A percentile compares a stretch with the other conserved stretches of the same genome.
Conservation (phyloP, 2,888 invertebrate species). For the Seladonia tumulorum region DNA sequence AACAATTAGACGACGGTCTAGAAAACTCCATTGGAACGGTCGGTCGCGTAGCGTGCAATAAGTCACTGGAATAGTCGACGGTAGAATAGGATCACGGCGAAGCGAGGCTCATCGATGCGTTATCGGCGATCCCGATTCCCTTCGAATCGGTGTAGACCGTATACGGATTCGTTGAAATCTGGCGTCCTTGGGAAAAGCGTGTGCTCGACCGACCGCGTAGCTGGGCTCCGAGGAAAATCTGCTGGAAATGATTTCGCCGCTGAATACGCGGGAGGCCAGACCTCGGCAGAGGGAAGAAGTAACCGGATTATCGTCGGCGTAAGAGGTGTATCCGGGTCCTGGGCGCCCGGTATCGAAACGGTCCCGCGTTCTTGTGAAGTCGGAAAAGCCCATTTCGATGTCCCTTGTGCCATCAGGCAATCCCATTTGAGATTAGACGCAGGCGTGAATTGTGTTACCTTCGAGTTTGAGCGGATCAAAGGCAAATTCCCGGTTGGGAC, state of each 20-base stretch:
- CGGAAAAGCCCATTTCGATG: slow-evolving; percentile 76
- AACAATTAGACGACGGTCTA: not conserved
- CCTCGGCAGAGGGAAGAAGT: slow-evolving; percentile 51
- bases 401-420: slow-evolving; percentile 76
- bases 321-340: slow-evolving; percentile 56
- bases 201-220: not conserved
- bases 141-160: not conserved
- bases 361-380: slow-evolving; percentile 69
- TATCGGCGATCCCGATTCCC: slow-evolving; percentile 30
- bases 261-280: slow-evolving; percentile 34
- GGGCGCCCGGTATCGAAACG: slow-evolving; percentile 48
- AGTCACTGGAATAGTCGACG: not conserved
- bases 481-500: slow-evolving; percentile 80
- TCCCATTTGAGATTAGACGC: slow-evolving; percentile 80
- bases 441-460: slow-evolving; percentile 81
- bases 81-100: slow-evolving; percentile 10
- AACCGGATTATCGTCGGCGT: slow-evolving; percentile 67
- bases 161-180: slow-evolving; percentile 24
- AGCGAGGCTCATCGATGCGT: slow-evolving; percentile 24
- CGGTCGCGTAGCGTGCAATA: not conserved
- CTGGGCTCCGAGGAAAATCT: slow-evolving; percentile 43
- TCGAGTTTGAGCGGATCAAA: slow-evolving; percentile 81
- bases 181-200: not conserved
- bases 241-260: slow-evolving; percentile 58
- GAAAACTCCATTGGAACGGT: not conserved